Percentiles rank a stretch among this genome's conserved stretches.
Evolutionary conservation across 2,888 invertebrate genomes (phyloP).

Genomic region (Metallyticus violacea): DNA sequence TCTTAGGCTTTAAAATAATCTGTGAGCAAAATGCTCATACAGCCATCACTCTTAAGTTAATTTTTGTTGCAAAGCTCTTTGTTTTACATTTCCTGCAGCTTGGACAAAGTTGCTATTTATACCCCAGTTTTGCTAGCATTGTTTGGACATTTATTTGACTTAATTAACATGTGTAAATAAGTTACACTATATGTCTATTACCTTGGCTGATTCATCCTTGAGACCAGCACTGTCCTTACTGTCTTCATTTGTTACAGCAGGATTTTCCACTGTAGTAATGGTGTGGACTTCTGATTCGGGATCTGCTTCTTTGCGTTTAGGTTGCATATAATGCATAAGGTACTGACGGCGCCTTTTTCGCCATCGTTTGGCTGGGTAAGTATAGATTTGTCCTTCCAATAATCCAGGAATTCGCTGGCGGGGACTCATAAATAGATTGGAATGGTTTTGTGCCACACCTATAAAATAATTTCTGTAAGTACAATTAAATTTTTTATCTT

Average conservation of each 20-base stretch:
- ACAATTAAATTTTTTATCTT: background rate
- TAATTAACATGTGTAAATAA: too few relatives aligned
- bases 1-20: too few relatives aligned
- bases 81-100: too few relatives aligned
- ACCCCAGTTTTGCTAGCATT: too few relatives aligned
- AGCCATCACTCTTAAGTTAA: too few relatives aligned
- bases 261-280: conserved; percentile 60
- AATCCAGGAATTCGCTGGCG: conserved; percentile 89
- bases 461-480: conserved; percentile 34
- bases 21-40: too few relatives aligned
- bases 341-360: conserved; percentile 86
- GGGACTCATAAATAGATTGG: conserved; percentile 82
- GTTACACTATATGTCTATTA: too few relatives aligned
- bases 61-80: too few relatives aligned
- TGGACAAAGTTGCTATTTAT: too few relatives aligned
- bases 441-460: conserved; percentile 93
- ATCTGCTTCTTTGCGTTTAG: conserved; percentile 45
- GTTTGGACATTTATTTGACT: too few relatives aligned
- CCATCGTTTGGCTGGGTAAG: conserved; percentile 88
- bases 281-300: conserved; percentile 56
- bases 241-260: conserved; percentile 48
- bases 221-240: conserved; percentile 83
- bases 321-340: conserved; percentile 58
- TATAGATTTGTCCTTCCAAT: conserved; percentile 85
- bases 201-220: conserved; percentile 74